These are phyloP conservation scores for Cromileptes altivelis DNA, from an alignment of 2,113 vertebrate species.

Conservation along the genomic window DNA sequence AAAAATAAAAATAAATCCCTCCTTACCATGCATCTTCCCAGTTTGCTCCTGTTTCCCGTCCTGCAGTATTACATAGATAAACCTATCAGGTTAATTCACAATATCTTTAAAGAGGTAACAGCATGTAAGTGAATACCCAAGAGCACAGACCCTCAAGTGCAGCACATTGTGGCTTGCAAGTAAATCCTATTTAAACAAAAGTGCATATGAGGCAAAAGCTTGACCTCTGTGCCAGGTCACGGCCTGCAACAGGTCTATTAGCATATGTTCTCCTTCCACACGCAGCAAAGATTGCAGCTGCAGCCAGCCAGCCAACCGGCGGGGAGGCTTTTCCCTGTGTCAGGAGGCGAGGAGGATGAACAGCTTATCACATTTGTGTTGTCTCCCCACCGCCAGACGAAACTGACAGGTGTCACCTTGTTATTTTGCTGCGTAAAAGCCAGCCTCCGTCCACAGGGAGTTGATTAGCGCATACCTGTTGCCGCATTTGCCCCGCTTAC, in stretches of 20 bases:
- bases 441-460: constrained; percentile 61
- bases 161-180: neutral
- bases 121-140: neutral
- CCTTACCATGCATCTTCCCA: constrained; percentile 18
- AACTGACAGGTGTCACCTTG: constrained; percentile 80
- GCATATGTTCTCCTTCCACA: constrained; percentile 42
- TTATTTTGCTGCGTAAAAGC: constrained; percentile 57
- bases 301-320: constrained; percentile 32
- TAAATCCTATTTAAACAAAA: constrained; percentile 27
- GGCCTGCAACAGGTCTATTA: constrained; percentile 27
- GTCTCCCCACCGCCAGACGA: constrained; percentile 38
- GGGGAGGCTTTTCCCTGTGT: constrained; percentile 38
- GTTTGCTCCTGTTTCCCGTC: neutral
- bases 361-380: constrained; percentile 50
- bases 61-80: constrained; percentile 6
- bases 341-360: constrained; percentile 40
- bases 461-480: constrained; percentile 75
- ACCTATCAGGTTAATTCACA: neutral
- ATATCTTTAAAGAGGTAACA: neutral
- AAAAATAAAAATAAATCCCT: constrained; percentile 22
- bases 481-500: constrained; percentile 55
- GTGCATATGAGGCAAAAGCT: constrained; percentile 40
- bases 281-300: constrained; percentile 35
- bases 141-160: neutral
- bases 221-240: constrained; percentile 54